Percentiles rank a stretch among this genome's conserved stretches.
Evolutionary conservation across 2,113 vertebrate species (phyloP).

Genomic region (Dasyornis broadbenti): DNA sequence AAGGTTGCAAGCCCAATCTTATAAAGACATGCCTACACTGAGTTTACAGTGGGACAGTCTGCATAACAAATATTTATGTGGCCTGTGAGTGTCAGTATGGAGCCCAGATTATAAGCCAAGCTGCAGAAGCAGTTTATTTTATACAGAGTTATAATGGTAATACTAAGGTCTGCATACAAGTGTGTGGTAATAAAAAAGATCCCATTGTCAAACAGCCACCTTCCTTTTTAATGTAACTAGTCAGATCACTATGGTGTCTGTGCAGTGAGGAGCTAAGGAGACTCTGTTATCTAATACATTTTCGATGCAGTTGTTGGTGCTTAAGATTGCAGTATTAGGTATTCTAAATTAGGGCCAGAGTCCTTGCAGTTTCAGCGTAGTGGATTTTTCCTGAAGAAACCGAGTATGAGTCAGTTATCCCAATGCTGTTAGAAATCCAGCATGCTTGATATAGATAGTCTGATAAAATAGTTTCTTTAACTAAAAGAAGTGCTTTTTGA

Average conservation of each 20-base stretch:
- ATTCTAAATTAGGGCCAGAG: not conserved
- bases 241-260: not conserved
- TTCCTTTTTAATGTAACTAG: not conserved
- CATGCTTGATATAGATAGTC: not conserved
- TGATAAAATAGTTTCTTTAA: not conserved
- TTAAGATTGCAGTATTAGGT: not conserved
- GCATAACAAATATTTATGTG: not conserved
- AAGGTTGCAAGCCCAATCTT: not conserved
- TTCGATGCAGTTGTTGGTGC: not conserved
- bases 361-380: not conserved
- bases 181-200: not conserved
- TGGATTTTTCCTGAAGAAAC: not conserved
- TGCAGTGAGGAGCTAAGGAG: not conserved
- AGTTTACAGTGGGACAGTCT: not conserved
- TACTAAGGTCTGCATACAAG: not conserved
- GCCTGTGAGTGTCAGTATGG: not conserved
- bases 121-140: not conserved
- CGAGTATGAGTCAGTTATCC: not conserved
- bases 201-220: not conserved
- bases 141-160: not conserved
- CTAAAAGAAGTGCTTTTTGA: not conserved
- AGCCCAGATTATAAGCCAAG: not conserved
- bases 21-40: not conserved
- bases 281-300: not conserved
- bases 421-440: not conserved